phyloP scores from a whole-genome alignment of 2,113 vertebrate genomes.

The Ariopsis seemanni region DNA sequence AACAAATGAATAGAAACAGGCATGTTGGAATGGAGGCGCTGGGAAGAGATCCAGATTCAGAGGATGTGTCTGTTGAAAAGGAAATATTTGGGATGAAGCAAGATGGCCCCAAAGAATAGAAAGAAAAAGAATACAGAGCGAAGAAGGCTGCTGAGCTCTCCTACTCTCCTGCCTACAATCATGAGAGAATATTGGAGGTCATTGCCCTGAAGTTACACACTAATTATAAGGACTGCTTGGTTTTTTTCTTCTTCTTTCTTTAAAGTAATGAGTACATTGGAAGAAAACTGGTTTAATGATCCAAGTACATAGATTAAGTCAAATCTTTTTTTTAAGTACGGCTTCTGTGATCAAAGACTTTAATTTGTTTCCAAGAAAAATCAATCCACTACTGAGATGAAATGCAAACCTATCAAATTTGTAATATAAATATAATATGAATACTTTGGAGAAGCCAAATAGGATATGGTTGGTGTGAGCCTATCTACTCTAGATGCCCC shows the following conservation, averaged over 20 bases:
- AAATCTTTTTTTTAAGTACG: neutral
- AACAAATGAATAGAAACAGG: slow-evolving; percentile 19
- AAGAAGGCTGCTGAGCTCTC: neutral
- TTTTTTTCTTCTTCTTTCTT: neutral
- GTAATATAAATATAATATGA: neutral
- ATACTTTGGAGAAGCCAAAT: neutral
- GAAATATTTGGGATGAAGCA: neutral
- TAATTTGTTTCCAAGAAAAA: neutral
- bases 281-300: neutral
- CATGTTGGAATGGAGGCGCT: slow-evolving; percentile 14
- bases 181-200: slow-evolving; percentile 24
- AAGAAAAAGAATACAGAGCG: neutral
- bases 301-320: neutral
- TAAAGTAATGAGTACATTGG: neutral
- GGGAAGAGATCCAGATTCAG: slow-evolving; percentile 33
- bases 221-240: slow-evolving; percentile 9
- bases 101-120: slow-evolving; percentile 34
- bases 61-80: slow-evolving; percentile 1
- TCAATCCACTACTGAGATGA: neutral
- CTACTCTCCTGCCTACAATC: neutral
- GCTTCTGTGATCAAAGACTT: neutral
- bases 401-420: neutral
- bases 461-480: neutral
- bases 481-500: neutral
- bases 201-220: slow-evolving; percentile 5